Base-by-base conservation (phyloP, 2,797 vertebrate genomes). In the Hirundo rustica region DNA sequence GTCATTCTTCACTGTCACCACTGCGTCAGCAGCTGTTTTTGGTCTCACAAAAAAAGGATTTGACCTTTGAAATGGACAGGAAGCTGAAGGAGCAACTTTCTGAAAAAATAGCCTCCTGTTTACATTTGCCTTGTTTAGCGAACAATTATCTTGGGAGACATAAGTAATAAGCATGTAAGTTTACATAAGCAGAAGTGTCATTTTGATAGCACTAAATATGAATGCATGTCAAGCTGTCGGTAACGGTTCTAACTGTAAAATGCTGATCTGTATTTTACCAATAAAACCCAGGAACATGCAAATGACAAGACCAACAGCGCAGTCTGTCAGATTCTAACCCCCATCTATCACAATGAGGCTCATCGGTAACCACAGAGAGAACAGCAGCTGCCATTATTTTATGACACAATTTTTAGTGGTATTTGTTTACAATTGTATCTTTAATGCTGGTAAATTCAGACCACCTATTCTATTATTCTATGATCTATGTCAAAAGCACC, bases 101-200 rank as follows among this genome's bases (percentile, higher is more conserved):
- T 79, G 85, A 91, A 95, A 93, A 75, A 96, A 89, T n/a, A 89
- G 72, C 60, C 96, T 97, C 93, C 91, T 96, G 94, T 95, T 95
- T 95, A 91, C 64, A 72, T 96, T 95, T 19, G 82, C 75, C 78
- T 95, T 93, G 62, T 96, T 92, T 75, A 67, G 91, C 10, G 88
- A 95, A 97, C 95, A 96, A 95, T 96, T 96, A 94, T 85, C 94
- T 97, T 65, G 96, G 89, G 95, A 96, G 91, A 90, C 94, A 92
- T 76, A 96, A 96, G 96, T 84, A 94, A 95, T 92, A 94, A 95
- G 94, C 64, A 86, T 67, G 85, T 54, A 88, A n/a, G 94, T 93
- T 96, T 93, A 92, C 91, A 94, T 68, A 95, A 95, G 94, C 89
- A 94, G 84, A 86, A 92, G 85, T 93, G 94, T 92, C 95, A 96